phyloP scores from a whole-genome alignment of 1,140 invertebrate species.

The Anastrepha obliqua region DNA sequence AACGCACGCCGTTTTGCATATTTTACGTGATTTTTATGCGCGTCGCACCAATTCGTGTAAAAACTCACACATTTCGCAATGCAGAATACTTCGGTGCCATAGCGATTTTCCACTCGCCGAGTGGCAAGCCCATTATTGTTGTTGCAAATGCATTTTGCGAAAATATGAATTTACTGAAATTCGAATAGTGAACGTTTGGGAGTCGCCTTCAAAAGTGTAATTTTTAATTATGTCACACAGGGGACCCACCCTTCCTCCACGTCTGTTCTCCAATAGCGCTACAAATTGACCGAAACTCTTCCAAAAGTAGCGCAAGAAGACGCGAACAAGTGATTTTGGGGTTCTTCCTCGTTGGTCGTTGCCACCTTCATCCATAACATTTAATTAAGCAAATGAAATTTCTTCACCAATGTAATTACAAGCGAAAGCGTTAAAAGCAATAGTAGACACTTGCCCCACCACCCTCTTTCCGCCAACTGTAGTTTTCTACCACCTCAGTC shows the following conservation, averaged over 20 bases:
- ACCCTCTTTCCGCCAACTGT: not conserved
- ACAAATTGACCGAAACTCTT: not conserved
- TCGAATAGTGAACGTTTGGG: slow-evolving; percentile 1
- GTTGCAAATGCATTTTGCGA: slow-evolving; percentile 14
- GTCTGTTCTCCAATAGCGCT: not conserved
- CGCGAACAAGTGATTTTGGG: not conserved
- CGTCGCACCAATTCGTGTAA: not conserved
- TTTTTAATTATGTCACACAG: slow-evolving; percentile 34
- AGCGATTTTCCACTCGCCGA: not conserved
- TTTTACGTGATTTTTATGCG: slow-evolving; percentile 55
- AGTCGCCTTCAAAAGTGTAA: not conserved
- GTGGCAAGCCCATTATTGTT: not conserved
- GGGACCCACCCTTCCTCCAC: not conserved
- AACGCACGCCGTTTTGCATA: slow-evolving; percentile 49
- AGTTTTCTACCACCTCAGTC: too few species aligned
- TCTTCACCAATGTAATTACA: slow-evolving; percentile 47
- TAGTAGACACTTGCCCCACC: not conserved
- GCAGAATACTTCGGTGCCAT: not conserved
- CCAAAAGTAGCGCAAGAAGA: not conserved
- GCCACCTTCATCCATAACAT: slow-evolving; percentile 53
- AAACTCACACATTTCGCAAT: slow-evolving; percentile 12
- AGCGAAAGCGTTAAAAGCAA: slow-evolving; percentile 24
- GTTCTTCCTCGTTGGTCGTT: not conserved
- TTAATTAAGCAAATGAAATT: slow-evolving; percentile 58
- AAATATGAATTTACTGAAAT: slow-evolving; percentile 26